A percentile compares a stretch with the other conserved stretches of the same genome.
Conservation (phyloP, 2,888 invertebrate species). For the Caenorhabditis virilis region DNA sequence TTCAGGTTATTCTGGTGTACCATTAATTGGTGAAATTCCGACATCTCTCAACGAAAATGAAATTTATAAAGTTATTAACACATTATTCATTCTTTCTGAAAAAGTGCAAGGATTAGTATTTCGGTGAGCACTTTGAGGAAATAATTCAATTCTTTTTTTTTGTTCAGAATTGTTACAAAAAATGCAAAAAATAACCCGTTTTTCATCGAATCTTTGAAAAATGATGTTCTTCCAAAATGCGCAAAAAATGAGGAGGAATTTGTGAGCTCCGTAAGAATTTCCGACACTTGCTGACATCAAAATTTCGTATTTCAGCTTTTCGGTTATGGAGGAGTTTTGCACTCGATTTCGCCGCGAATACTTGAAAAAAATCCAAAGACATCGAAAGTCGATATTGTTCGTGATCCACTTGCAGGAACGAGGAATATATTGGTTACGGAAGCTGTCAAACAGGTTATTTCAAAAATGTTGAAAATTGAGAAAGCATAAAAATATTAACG, state of each 20-base stretch:
- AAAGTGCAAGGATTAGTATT: slow-evolving; percentile 44
- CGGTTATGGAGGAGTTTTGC: slow-evolving; percentile 49
- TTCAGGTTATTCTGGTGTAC: slow-evolving; percentile 52
- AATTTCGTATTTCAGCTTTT: slow-evolving; percentile 35
- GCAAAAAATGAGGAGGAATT: slow-evolving; percentile 3
- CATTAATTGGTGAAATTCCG: slow-evolving; percentile 41
- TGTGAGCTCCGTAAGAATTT: neutral
- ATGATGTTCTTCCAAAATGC: slow-evolving; percentile 52
- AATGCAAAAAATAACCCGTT: slow-evolving; percentile 39
- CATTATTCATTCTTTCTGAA: slow-evolving; percentile 47
- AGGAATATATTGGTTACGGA: slow-evolving; percentile 55
- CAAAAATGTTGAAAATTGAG: no score
- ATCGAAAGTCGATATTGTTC: slow-evolving; percentile 45
- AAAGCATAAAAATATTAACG: no score
- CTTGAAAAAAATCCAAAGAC: slow-evolving; percentile 32
- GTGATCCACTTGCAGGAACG: slow-evolving; percentile 35
- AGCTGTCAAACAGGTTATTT: slow-evolving; percentile 31
- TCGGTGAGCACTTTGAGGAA: slow-evolving; percentile 11
- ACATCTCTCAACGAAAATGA: slow-evolving; percentile 40
- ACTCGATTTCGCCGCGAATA: slow-evolving; percentile 42
- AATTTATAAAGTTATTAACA: slow-evolving; percentile 48
- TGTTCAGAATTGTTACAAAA: slow-evolving; percentile 46
- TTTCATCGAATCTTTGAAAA: slow-evolving; percentile 38
- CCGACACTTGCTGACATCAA: neutral
- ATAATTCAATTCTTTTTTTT: slow-evolving; percentile 1